phyloP scores from a whole-genome alignment of 2,888 invertebrate species.

The Nudaria mundana region DNA sequence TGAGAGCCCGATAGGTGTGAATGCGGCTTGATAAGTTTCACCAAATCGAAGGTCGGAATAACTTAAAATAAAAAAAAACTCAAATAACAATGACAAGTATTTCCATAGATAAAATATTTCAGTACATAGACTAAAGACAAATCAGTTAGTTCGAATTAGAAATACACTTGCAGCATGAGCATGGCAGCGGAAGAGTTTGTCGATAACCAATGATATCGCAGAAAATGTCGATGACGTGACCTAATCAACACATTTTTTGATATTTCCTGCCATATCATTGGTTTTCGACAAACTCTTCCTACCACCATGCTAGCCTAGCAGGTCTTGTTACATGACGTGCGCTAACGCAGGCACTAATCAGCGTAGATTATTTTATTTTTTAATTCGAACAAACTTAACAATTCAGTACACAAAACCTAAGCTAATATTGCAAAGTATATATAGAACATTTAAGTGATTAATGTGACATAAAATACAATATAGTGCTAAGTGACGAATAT shows the following conservation, averaged over 20 bases:
- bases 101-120: slow-evolving; percentile 41
- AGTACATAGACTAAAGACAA: slow-evolving; percentile 26
- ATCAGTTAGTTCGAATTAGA: slow-evolving; percentile 5
- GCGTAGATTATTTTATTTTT: not conserved
- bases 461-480: slow-evolving; percentile 12
- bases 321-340: not conserved
- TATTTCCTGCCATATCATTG: no score
- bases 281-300: no score
- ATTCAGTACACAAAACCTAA: slow-evolving; percentile 24
- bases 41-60: no score
- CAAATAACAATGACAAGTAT: slow-evolving; percentile 45
- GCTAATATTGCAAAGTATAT: slow-evolving; percentile 29
- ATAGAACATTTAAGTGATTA: slow-evolving; percentile 11
- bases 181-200: no score
- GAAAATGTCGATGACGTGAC: no score
- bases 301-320: not conserved
- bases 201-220: no score
- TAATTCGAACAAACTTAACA: slow-evolving; percentile 10
- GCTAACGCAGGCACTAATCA: not conserved
- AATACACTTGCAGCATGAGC: no score
- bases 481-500: slow-evolving; percentile 14
- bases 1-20: no score
- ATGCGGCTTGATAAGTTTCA: no score
- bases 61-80: slow-evolving; percentile 51
- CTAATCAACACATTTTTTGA: no score